Evolutionary conservation across 2,888 invertebrate species (phyloP).

Genomic region (Allophyes oxyacanthae): DNA sequence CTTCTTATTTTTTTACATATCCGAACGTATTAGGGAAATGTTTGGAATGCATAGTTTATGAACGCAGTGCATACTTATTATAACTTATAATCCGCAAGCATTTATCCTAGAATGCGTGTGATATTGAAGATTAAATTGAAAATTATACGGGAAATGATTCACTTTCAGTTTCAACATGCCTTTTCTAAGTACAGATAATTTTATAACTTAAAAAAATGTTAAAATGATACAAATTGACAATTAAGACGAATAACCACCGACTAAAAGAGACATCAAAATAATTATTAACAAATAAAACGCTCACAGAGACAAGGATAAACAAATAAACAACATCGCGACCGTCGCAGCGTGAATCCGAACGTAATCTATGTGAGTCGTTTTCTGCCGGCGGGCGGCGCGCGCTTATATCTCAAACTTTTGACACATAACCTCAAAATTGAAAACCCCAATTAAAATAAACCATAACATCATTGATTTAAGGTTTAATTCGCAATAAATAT

Average conservation of each 20-base stretch:
- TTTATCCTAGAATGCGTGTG: too few species aligned
- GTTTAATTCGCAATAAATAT: constrained; percentile 40
- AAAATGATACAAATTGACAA: constrained; percentile 16
- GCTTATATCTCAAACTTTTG: constrained; percentile 74
- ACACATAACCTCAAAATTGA: constrained; percentile 71
- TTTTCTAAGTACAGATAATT: too few species aligned
- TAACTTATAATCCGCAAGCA: too few species aligned
- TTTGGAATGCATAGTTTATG: too few species aligned
- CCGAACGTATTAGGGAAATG: too few species aligned
- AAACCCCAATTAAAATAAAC: constrained; percentile 44
- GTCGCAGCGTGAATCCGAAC: constrained; percentile 81
- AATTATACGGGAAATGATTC: too few species aligned
- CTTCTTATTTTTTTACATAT: too few species aligned
- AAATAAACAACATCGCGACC: constrained; percentile 78
- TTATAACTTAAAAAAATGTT: too few species aligned
- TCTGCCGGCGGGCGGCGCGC: constrained; percentile 72
- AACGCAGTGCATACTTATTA: too few species aligned
- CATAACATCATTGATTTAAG: constrained; percentile 33
- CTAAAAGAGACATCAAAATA: constrained; percentile 64
- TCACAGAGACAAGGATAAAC: constrained; percentile 66
- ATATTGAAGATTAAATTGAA: too few species aligned
- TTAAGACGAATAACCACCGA: constrained; percentile 42
- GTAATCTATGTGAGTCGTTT: constrained; percentile 78
- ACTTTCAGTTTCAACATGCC: too few species aligned
- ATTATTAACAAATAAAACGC: constrained; percentile 62